Conservation (phyloP, 2,113 vertebrate genomes). For the Apeltes quadracus region DNA sequence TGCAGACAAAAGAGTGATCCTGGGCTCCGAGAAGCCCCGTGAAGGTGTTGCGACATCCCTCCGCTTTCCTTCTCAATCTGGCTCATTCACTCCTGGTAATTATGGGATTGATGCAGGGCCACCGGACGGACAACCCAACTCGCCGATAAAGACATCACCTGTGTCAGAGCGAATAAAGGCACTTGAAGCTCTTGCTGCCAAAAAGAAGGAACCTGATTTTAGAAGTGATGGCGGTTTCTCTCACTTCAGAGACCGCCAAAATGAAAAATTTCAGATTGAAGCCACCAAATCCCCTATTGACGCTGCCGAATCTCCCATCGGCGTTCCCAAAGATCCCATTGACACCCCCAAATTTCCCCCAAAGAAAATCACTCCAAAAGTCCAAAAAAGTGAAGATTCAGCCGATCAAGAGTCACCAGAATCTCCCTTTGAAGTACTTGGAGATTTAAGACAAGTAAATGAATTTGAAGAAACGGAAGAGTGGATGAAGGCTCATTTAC, state of each 20-base stretch:
- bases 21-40: slow-evolving; percentile 74
- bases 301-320: background rate
- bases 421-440: slow-evolving; percentile 89
- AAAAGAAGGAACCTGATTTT: slow-evolving; percentile 73
- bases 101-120: slow-evolving; percentile 64
- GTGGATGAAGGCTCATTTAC: slow-evolving; percentile 80
- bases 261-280: slow-evolving; percentile 63
- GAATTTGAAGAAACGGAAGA: slow-evolving; percentile 84
- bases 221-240: slow-evolving; percentile 67
- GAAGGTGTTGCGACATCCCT: slow-evolving; percentile 78
- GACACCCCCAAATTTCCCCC: slow-evolving; percentile 39
- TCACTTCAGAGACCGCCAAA: slow-evolving; percentile 71
- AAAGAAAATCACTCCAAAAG: slow-evolving; percentile 28
- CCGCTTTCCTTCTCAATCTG: slow-evolving; percentile 77
- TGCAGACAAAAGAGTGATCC: slow-evolving; percentile 77
- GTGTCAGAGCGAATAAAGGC: slow-evolving; percentile 83
- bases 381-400: slow-evolving; percentile 60
- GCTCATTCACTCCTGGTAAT: slow-evolving; percentile 69
- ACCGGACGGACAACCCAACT: slow-evolving; percentile 59
- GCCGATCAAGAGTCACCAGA: slow-evolving; percentile 83
- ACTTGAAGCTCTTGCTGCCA: slow-evolving; percentile 75
- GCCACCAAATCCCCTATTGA: background rate
- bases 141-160: slow-evolving; percentile 76
- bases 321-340: background rate
- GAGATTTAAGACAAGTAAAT: slow-evolving; percentile 74